Conservation (phyloP, 92 coral and sea anemone genomes). For the Umimayanthus kanabou region DNA sequence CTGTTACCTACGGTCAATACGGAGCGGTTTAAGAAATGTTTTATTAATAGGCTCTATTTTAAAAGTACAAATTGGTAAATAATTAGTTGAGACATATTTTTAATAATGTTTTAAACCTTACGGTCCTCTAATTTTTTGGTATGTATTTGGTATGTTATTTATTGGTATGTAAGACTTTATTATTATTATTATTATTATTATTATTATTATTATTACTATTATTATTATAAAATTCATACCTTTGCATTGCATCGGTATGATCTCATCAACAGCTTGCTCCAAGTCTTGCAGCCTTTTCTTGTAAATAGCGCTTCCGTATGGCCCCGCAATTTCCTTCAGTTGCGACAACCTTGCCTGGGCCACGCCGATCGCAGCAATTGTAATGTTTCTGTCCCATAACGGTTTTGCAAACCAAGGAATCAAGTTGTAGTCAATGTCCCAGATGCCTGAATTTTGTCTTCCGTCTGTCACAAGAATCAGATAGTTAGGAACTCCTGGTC, state of each 20-base stretch:
- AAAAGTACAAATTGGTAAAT: no score
- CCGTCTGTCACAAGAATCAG: constrained; percentile 29
- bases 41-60: no score
- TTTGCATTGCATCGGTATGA: not conserved
- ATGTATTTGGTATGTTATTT: no score
- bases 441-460: constrained; percentile 5
- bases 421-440: not conserved
- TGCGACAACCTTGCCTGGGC: not conserved
- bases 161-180: no score
- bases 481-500: not conserved
- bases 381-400: not conserved
- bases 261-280: not conserved
- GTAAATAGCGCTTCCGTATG: not conserved
- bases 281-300: not conserved
- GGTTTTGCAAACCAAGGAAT: not conserved
- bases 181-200: no score
- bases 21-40: no score
- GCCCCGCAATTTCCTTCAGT: not conserved
- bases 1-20: no score
- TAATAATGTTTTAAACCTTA: no score
- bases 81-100: no score
- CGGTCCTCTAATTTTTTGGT: no score
- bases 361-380: not conserved
- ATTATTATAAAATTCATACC: not conserved
- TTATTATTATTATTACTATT: no score